Percentiles rank a stretch among this genome's conserved stretches.
phyloP scores from a whole-genome alignment of 1,140 invertebrate genomes.

The Bombus sylvicola region DNA sequence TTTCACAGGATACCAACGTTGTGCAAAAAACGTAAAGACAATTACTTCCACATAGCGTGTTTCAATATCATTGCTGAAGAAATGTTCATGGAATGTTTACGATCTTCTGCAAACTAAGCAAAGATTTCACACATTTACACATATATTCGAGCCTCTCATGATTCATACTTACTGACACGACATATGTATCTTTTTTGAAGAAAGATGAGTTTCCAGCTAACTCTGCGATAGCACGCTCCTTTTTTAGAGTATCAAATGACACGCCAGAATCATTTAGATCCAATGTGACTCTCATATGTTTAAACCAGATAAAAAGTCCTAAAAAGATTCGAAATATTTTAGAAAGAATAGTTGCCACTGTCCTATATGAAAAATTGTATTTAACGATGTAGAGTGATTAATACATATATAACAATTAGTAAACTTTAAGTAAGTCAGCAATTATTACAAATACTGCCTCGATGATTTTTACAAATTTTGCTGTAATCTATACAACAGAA shows the following conservation, averaged over 20 bases:
- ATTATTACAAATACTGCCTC: too few relatives aligned
- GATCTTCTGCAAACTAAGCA: neutral
- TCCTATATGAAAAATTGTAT: neutral
- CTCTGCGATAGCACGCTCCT: neutral
- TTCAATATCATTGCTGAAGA: neutral
- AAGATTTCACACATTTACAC: neutral
- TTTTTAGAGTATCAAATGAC: neutral
- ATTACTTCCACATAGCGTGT: neutral
- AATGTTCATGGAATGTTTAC: neutral
- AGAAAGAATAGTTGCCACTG: neutral
- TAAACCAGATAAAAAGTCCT: neutral
- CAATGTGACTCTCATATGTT: neutral
- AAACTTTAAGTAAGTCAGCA: too few relatives aligned
- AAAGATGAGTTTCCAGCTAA: neutral
- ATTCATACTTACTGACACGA: neutral
- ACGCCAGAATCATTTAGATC: neutral
- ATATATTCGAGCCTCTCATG: neutral
- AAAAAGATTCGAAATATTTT: neutral
- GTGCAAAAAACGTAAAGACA: neutral
- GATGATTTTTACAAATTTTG: too few relatives aligned
- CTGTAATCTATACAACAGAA: too few relatives aligned
- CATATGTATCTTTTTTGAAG: neutral
- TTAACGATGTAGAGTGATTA: neutral
- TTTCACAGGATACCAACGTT: too few relatives aligned
- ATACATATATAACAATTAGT: too few relatives aligned